phyloP scores from a whole-genome alignment of 1,140 invertebrate genomes.

The Bombus cullumanus region DNA sequence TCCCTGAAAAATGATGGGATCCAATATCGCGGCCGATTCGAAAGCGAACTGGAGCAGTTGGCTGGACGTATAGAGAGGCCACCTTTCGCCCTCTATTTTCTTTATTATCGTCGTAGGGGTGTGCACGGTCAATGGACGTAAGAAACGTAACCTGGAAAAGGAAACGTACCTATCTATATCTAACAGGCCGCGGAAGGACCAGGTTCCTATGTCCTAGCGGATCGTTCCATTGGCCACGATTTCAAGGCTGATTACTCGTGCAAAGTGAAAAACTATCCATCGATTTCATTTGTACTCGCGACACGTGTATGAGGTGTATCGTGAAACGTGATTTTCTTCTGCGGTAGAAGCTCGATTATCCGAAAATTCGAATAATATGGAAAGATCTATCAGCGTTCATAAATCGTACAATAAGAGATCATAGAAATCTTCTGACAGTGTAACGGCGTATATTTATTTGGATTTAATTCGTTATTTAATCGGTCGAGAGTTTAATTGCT shows the following conservation, averaged over 20 bases:
- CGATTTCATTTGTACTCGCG: too few species aligned
- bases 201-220: constrained; percentile 36
- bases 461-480: too few species aligned
- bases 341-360: too few species aligned
- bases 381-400: too few species aligned
- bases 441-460: too few species aligned
- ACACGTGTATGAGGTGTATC: too few species aligned
- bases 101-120: constrained; percentile 62
- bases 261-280: constrained; percentile 78
- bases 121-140: constrained; percentile 18
- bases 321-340: too few species aligned
- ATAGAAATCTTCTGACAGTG: too few species aligned
- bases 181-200: constrained; percentile 21
- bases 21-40: constrained; percentile 62
- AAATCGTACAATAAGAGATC: too few species aligned
- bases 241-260: constrained; percentile 77
- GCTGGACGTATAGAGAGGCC: constrained; percentile 53
- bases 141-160: constrained; percentile 48
- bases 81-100: constrained; percentile 62
- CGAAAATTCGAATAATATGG: too few species aligned
- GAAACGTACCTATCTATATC: constrained; percentile 45
- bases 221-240: constrained; percentile 68
- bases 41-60: constrained; percentile 50
- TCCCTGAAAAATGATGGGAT: constrained; percentile 67
- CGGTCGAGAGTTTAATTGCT: too few species aligned